Percentiles rank a stretch among this genome's conserved stretches.
Conservation (phyloP, 2,113 vertebrate genomes). For the Hypocryptadius cinnamomeus region DNA sequence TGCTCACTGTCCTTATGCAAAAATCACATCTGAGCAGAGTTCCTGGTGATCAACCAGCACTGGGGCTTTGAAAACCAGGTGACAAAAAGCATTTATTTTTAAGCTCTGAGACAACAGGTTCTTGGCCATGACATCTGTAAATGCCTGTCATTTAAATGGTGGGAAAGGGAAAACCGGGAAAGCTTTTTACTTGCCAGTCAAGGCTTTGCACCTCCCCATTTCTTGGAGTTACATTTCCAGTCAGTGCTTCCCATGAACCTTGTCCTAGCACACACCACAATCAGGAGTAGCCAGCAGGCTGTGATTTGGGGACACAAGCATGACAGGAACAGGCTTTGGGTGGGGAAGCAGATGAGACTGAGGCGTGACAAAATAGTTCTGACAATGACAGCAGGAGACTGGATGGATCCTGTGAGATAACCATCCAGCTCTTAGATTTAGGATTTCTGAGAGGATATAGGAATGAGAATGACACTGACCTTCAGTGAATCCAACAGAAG, state of each 20-base stretch:
- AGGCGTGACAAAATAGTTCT: background rate
- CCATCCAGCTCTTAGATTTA: background rate
- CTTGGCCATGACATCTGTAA: background rate
- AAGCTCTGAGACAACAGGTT: background rate
- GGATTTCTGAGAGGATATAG: background rate
- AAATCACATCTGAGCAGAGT: background rate
- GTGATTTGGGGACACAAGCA: accelerated
- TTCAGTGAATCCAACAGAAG: background rate
- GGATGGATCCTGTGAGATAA: background rate
- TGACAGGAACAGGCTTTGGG: background rate
- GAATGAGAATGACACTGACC: background rate
- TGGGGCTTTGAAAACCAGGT: background rate
- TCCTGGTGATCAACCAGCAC: background rate
- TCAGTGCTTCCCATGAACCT: background rate
- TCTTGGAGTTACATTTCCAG: background rate
- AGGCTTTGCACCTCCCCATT: background rate
- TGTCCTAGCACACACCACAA: background rate
- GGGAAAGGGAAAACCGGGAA: background rate
- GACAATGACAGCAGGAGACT: background rate
- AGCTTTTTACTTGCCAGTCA: background rate
- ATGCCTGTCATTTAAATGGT: background rate
- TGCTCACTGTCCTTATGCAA: background rate
- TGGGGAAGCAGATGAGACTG: background rate
- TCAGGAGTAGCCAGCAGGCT: background rate
- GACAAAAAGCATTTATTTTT: background rate